Evolutionary conservation across 2,888 invertebrate species (phyloP), one percentile per base, ranked within the genome.

Genomic region (Campoplex capitator): DNA sequence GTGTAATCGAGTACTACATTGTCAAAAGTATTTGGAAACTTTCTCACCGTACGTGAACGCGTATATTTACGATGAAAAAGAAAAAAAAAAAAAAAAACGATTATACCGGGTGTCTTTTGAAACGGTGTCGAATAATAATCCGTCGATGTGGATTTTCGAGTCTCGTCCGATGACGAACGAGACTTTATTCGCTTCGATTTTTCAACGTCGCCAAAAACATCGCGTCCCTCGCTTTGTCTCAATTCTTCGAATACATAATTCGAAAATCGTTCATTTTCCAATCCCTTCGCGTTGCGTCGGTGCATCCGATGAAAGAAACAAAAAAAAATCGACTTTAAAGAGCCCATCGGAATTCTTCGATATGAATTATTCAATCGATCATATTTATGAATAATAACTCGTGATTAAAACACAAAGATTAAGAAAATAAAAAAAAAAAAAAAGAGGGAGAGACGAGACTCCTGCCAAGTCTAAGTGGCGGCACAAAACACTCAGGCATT

Each of bases 401-500:
- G 7, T 16, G 56, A 75, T 28, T n/a, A 54, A 58, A 58, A 42
- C 13, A 13, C 13, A 23, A n/a, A 38, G 13, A 23, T 23, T 23
- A 23, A 28, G n/a, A 42, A 58, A 16, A 75, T 38, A 38, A 6
- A 38, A 38, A 4, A 6, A 38, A 6, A 38, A 6, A 38, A 6
- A 38, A 6, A 38, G 38, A 38, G 38, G 6, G 42, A 32, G 51
- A 51, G 32, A 56, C 56, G n/a, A 23, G 42, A 23, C 23, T 23
- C 6, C 58, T 54, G 23, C 38, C 35, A 32, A n/a, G 51, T 67
- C 45, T 35, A 67, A 42, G 48, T 76, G 76, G 32, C 65, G 67
- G 38, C 28, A 65, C 35, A 42, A 67, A 71, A 77, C 65, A 54
- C 58, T 62, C 42, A 80, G 75, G 84, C 74, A 77, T 74, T 78